These are phyloP conservation scores for Tipula lateralis DNA, from an alignment of 2,888 invertebrate genomes.

Conservation along the genomic window DNA sequence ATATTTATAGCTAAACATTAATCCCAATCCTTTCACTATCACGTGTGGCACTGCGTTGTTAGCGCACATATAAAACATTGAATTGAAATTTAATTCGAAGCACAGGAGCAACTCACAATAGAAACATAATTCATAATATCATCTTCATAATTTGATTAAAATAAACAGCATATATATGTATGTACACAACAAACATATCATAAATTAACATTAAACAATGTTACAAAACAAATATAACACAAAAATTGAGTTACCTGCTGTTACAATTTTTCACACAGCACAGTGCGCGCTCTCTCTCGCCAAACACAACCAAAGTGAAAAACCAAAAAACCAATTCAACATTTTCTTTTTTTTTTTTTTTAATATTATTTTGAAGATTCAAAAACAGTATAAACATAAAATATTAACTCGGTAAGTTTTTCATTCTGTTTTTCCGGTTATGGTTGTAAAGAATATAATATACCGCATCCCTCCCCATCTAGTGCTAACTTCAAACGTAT, in stretches of 20 bases:
- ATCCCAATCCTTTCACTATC: conserved; percentile 1
- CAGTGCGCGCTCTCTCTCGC: no score
- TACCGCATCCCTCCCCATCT: neutral
- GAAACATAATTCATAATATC: conserved; percentile 11
- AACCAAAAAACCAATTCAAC: conserved; percentile 19
- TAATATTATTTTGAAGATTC: neutral
- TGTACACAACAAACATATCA: neutral
- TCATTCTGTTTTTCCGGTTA: neutral
- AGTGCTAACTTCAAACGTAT: neutral
- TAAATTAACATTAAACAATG: conserved; percentile 11
- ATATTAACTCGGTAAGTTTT: neutral
- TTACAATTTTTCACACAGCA: neutral
- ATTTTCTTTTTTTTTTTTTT: neutral
- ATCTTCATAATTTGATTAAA: conserved; percentile 15
- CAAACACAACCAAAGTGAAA: neutral
- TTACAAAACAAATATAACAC: neutral
- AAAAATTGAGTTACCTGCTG: neutral
- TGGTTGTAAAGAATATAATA: neutral
- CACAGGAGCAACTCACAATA: neutral
- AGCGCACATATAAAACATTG: neutral
- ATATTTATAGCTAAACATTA: neutral
- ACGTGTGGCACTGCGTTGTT: neutral
- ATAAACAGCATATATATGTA: neutral
- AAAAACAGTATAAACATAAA: neutral
- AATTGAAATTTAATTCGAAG: conserved; percentile 9